Conservation (phyloP, 1,140 invertebrate species). For the Andricus grossulariae region DNA sequence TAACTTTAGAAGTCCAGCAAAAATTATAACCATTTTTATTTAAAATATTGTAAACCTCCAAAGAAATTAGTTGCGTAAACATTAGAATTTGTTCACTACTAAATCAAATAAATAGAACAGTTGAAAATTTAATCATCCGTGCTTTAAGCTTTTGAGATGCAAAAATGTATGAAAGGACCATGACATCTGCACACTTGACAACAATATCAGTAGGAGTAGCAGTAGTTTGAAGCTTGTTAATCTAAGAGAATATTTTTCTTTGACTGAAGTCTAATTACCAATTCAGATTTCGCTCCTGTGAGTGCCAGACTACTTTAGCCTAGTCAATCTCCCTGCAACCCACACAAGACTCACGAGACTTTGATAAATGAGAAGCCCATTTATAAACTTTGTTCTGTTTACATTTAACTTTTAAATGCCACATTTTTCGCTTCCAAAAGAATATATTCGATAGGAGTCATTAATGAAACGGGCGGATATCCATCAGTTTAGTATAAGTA, state of each 20-base stretch:
- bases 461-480: neutral
- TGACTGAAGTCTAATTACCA: conserved; percentile 21
- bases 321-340: conserved; percentile 2
- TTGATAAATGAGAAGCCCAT: conserved; percentile 28
- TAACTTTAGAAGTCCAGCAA: neutral
- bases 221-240: conserved; percentile 5
- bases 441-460: neutral
- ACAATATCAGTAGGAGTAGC: neutral
- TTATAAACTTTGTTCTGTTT: conserved; percentile 28
- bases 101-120: too few species aligned
- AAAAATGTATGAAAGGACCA: neutral
- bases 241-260: conserved; percentile 27
- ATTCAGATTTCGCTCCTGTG: conserved; percentile 21
- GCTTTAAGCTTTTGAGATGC: too few species aligned
- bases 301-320: conserved; percentile 6
- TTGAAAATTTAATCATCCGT: too few species aligned
- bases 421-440: conserved; percentile 11
- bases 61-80: too few species aligned
- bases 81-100: too few species aligned
- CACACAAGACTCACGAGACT: neutral
- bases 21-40: too few species aligned
- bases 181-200: neutral
- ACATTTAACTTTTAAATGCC: conserved; percentile 24
- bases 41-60: too few species aligned
- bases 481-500: too few species aligned